Percentiles rank a stretch among this genome's conserved stretches.
Conservation (phyloP, 2,113 vertebrate species). For the Camelus dromedarius region DNA sequence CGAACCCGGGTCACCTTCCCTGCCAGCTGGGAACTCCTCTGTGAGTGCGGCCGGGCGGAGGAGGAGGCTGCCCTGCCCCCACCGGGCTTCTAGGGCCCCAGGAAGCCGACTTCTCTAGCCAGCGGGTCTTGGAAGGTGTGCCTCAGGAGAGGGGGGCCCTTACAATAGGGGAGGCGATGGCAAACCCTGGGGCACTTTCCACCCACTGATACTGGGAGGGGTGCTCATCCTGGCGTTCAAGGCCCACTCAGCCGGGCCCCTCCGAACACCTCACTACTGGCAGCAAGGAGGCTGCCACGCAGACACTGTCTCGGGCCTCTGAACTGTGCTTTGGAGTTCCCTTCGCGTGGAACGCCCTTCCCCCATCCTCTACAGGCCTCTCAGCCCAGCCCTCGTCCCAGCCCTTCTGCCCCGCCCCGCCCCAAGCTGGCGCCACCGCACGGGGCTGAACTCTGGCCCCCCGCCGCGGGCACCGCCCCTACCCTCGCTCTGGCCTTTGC, state of each 20-base stretch:
- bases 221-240: background rate
- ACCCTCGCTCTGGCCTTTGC: background rate
- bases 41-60: no score
- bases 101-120: background rate
- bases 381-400: background rate
- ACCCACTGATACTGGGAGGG: background rate
- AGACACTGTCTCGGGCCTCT: background rate
- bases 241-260: background rate
- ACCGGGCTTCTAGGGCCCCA: background rate
- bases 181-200: background rate
- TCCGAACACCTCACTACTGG: background rate
- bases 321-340: background rate
- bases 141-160: background rate
- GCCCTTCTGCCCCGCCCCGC: background rate
- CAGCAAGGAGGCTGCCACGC: background rate
- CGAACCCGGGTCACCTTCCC: background rate
- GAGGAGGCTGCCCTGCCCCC: background rate
- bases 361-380: background rate
- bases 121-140: background rate
- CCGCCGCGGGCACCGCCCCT: background rate
- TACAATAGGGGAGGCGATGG: background rate
- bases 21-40: background rate
- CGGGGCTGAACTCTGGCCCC: constrained; percentile 4
- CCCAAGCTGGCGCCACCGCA: background rate
- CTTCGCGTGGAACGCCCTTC: background rate